Evolutionary conservation across 2,888 invertebrate genomes (phyloP), one percentile per base, ranked within the genome.

Genomic region (Anaspis maculata): DNA sequence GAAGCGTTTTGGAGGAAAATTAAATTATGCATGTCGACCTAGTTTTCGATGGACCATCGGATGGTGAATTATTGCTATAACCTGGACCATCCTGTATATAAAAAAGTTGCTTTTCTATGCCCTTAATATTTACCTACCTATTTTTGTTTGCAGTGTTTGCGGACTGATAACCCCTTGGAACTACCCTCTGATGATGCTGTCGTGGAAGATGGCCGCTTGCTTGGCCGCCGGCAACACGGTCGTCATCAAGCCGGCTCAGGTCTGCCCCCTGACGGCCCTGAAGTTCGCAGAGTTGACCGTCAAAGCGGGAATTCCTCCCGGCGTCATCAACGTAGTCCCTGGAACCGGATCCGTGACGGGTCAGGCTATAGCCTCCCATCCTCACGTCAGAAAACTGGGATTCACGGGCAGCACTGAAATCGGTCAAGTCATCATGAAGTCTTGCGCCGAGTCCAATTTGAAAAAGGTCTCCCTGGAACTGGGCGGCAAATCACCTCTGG

Each of bases 191-290:
- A 96, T 97, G 96, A 97, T 96, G 96, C 67, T 96, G 7, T 89
- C 92, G 0, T 96, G 95, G 95, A 96, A 96, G 66, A 92, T 95
- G 91, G 94, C 95, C 0, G 91, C 96, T 2, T 96, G 95, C 57
- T 70, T 96, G 27, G 94, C 95, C 0, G 94, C 95, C 5, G 96
- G 96, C 19, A 96, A 96, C 60, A 94, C 95, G 0, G 92, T 95
- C 0, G 81, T 96, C 1, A 87, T 95, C 64, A 96, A 96, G 64
- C 96, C 96, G 0, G 95, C 96, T 1, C 84, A 84, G 55, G 83
- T 84, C 0, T 91, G 90, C 34, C 94, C 96, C 0, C 68, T 96
- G 13, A 95, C 95, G 0, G 95, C 96, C 0, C 68, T 96, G 10
- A 96, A 96, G 61, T 92, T 96, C 62, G 95, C 94, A 1, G 95